Evolutionary conservation across 2,113 vertebrate genomes (phyloP).

Genomic region (Megaptera novaeangliae): DNA sequence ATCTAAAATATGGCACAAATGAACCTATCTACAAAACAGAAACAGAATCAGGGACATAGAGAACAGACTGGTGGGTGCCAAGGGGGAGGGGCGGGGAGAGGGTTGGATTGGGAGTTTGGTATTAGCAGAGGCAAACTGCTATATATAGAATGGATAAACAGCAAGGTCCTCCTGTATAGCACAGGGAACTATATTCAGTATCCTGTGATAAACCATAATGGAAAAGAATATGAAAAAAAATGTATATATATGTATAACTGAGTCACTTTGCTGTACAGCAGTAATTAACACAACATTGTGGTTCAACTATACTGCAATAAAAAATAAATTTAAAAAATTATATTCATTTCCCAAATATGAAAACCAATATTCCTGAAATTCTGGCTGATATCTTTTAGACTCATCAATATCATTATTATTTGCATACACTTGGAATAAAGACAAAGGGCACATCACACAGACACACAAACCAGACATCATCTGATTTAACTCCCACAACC

Average conservation of each 20-base stretch:
- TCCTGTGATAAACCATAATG: neutral
- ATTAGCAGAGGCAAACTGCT: neutral
- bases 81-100: neutral
- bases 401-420: neutral
- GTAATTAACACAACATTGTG: neutral
- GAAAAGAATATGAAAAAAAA: neutral
- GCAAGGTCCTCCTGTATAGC: neutral
- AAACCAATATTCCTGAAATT: neutral
- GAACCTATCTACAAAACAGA: neutral
- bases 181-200: neutral
- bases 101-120: neutral
- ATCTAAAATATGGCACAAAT: neutral
- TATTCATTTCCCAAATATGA: slow-evolving; percentile 2
- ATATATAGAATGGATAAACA: neutral
- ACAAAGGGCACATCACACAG: neutral
- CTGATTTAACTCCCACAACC: neutral
- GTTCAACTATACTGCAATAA: neutral
- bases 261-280: neutral
- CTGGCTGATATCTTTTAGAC: neutral
- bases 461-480: neutral
- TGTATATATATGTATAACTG: neutral
- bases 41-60: neutral
- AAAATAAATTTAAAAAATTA: neutral
- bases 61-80: neutral
- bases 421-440: slow-evolving; percentile 6